A percentile compares a stretch with the other conserved stretches of the same genome.
Conservation (phyloP, 30 jellyfish, hydroid and myxozoan genomes). For the Haliclystus octoradiatus region DNA sequence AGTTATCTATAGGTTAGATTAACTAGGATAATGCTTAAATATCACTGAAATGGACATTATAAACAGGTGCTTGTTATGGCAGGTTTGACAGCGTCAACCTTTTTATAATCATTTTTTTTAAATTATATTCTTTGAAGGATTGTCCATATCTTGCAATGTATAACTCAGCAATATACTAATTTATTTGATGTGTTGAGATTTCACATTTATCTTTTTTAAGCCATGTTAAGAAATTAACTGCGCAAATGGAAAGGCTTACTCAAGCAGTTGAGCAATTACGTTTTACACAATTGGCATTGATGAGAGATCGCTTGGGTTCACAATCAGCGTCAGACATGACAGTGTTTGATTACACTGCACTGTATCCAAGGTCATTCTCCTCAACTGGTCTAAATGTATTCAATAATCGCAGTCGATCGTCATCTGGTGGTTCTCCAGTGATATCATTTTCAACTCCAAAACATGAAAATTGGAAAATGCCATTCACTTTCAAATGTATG, state of each 20-base stretch:
- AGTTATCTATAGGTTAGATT: too few species aligned
- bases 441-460: slow-evolving; percentile 27
- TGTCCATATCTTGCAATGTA: too few species aligned
- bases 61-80: too few species aligned
- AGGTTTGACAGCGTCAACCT: too few species aligned
- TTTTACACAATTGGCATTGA: slow-evolving; percentile 42
- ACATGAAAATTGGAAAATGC: slow-evolving; percentile 93
- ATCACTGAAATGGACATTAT: too few species aligned
- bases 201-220: too few species aligned
- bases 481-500: slow-evolving; percentile 85
- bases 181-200: too few species aligned
- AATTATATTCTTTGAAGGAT: too few species aligned
- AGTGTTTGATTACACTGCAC: slow-evolving; percentile 9
- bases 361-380: slow-evolving; percentile 29
- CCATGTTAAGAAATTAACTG: slow-evolving; percentile 36
- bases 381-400: slow-evolving; percentile 21
- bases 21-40: too few species aligned
- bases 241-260: slow-evolving; percentile 64
- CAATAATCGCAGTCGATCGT: slow-evolving; percentile 6
- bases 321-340: slow-evolving; percentile 77
- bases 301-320: slow-evolving; percentile 47
- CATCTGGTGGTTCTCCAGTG: slow-evolving; percentile 9
- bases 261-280: slow-evolving; percentile 70
- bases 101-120: too few species aligned
- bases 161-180: too few species aligned